These are phyloP conservation scores for Silurus lanzhouensis DNA, from an alignment of 2,797 vertebrate species.

Conservation along the genomic window DNA sequence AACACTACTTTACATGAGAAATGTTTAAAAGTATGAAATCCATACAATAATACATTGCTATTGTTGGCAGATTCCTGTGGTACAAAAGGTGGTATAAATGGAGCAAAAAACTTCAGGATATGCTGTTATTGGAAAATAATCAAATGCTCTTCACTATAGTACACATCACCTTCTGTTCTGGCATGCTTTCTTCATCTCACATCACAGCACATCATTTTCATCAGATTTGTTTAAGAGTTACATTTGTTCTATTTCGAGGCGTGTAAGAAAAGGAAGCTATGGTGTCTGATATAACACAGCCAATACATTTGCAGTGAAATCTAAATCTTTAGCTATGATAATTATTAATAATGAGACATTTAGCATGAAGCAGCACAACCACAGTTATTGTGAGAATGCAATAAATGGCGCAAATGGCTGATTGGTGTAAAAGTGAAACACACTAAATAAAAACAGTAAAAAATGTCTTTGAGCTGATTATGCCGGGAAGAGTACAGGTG, in stretches of 20 bases:
- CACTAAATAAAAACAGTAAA: neutral
- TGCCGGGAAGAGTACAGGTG: neutral
- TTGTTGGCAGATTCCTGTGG: neutral
- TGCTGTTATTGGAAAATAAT: neutral
- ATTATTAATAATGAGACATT: neutral
- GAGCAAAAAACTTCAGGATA: neutral
- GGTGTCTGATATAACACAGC: neutral
- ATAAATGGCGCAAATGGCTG: neutral
- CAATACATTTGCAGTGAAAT: neutral
- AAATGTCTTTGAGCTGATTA: neutral
- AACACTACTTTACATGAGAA: neutral
- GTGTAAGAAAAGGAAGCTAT: neutral
- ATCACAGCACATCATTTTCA: neutral
- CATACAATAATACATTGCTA: neutral
- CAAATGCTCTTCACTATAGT: neutral
- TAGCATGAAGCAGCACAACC: neutral
- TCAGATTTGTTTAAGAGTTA: neutral
- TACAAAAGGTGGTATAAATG: neutral
- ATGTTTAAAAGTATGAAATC: neutral
- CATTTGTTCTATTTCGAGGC: neutral
- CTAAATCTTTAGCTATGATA: neutral
- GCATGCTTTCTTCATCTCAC: conserved; percentile 13
- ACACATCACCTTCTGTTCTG: conserved; percentile 13
- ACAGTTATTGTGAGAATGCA: neutral
- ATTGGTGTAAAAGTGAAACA: neutral